Evolutionary conservation across 2,113 vertebrate species (phyloP), one percentile per base, ranked within the genome.

Genomic region (Tupaia chinensis): DNA sequence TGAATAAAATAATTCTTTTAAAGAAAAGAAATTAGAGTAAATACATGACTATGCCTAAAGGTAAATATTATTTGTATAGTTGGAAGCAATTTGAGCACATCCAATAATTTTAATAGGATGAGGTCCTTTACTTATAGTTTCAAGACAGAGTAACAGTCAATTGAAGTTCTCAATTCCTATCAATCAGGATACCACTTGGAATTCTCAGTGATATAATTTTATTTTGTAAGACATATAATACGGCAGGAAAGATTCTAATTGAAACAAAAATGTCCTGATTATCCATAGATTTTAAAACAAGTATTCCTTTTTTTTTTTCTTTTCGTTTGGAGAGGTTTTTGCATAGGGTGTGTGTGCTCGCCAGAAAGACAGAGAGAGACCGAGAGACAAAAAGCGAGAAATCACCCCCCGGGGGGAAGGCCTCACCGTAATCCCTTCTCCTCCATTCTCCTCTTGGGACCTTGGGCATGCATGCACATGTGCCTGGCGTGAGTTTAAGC

Each of bases 41-140:
- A n/a, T 87, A 16, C 4, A 94, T 29, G 19, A 65, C 20, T 76
- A 76, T n/a, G 9, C 53, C 61, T 77, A 80, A 70, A 87, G 20
- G 65, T 25, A 79, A 60, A 68, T 44, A 76, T 80, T 65, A 73
- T 83, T 80, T 73, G 13, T 78, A 27, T 77, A 63, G 16, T 79
- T 83, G 20, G n/a, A 85, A 85, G 56, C 70, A 86, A 86, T 86
- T 12, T 85, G 60, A 95, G 16, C 54, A 74, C 56, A 93, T 20
- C 22, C 74, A 72, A n/a, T 69, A 23, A 76, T 70, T 92, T 23
- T 80, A 76, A 34, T 73, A 87, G 13, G 14, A 63, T 77, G 44
- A 70, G 4, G 32, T 9, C 19, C 61, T 70, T 88, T 76, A 68
- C n/a, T 25, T 77, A 22, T 6, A 89, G 56, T 54, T 91, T 86